Percentiles rank a stretch among this genome's conserved stretches.
phyloP scores from a whole-genome alignment of 2,113 vertebrate species.

The Ceuthmochares aereus region DNA sequence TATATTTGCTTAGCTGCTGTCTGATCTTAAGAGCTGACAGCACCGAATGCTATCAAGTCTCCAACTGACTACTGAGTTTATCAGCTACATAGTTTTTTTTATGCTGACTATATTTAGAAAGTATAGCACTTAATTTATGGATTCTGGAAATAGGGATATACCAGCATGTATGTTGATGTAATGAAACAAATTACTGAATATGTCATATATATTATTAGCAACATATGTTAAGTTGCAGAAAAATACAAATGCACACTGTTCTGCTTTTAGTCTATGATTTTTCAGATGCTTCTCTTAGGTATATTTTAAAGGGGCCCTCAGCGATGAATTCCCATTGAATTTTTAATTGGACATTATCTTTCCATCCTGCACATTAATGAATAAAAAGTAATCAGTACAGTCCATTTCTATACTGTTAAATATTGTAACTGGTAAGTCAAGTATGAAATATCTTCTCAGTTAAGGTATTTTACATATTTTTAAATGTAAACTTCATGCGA shows the following conservation, averaged over 20 bases:
- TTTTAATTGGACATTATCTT: not conserved
- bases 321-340: not conserved
- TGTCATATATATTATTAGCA: not conserved
- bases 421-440: not conserved
- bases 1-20: not conserved
- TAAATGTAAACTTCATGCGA: not conserved
- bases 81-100: not conserved
- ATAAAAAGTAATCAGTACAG: not conserved
- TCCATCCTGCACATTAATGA: not conserved
- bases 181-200: not conserved
- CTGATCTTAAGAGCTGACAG: not conserved
- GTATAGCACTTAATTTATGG: not conserved
- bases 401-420: not conserved
- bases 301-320: not conserved
- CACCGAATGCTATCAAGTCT: not conserved
- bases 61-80: not conserved
- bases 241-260: not conserved
- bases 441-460: not conserved
- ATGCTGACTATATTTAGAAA: not conserved
- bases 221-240: not conserved
- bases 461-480: not conserved
- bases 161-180: not conserved
- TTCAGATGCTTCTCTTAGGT: not conserved
- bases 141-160: not conserved
- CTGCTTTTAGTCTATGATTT: not conserved